These are phyloP conservation scores for Hypotaenidia philippensis DNA, from an alignment of 2,797 vertebrate species.

Conservation along the genomic window DNA sequence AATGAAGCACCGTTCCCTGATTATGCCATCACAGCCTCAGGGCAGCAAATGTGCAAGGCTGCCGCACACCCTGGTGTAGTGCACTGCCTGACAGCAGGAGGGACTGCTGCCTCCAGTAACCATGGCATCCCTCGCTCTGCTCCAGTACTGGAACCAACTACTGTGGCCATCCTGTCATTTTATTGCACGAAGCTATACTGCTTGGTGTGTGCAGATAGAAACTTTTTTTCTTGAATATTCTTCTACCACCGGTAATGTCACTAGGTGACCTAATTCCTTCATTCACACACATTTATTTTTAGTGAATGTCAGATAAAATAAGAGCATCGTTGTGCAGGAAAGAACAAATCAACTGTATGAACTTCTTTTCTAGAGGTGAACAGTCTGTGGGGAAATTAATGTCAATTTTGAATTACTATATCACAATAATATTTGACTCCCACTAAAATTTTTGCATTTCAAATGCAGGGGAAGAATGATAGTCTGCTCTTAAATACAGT, in stretches of 20 bases:
- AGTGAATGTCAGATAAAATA: conserved; percentile 78
- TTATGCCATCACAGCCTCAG: not conserved
- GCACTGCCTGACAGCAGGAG: not conserved
- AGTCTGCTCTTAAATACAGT: conserved; percentile 33
- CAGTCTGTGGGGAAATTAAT: conserved; percentile 47
- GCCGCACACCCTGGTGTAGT: not conserved
- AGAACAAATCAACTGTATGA: conserved; percentile 57
- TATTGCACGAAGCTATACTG: accelerated
- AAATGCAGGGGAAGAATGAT: not conserved
- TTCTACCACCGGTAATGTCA: conserved; percentile 71
- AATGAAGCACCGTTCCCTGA: not conserved
- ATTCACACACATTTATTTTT: conserved; percentile 81
- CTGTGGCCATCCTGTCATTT: not conserved
- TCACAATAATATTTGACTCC: conserved; percentile 32
- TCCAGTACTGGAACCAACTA: not conserved
- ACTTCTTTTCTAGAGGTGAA: conserved; percentile 60
- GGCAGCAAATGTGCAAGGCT: not conserved
- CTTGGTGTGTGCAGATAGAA: not conserved
- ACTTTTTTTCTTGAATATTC: conserved; percentile 50
- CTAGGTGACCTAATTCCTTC: conserved; percentile 83
- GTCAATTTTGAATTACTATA: conserved; percentile 54
- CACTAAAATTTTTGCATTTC: conserved; percentile 48
- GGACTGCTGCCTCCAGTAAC: not conserved
- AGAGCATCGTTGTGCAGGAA: conserved; percentile 59
- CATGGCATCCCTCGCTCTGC: not conserved